These are phyloP conservation scores for Bedellia somnulentella DNA, from an alignment of 2,888 invertebrate genomes.

Conservation along the genomic window DNA sequence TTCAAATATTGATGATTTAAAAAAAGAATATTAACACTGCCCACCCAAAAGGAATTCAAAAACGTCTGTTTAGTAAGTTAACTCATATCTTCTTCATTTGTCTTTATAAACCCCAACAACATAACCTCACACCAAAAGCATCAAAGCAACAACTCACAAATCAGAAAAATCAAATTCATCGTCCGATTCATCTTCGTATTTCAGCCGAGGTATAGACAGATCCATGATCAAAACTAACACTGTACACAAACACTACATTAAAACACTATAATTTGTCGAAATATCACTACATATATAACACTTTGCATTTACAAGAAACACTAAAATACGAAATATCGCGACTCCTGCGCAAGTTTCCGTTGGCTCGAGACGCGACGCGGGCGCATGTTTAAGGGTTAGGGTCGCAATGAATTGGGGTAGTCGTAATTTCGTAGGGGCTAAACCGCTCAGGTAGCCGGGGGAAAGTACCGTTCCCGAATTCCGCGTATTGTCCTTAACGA, in stretches of 20 bases:
- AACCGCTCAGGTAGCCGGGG: slow-evolving; percentile 37
- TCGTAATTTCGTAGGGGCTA: no score
- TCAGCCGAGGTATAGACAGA: slow-evolving; percentile 37
- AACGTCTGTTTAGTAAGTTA: no score
- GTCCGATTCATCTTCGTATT: slow-evolving; percentile 27
- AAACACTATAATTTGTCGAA: no score
- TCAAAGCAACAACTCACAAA: slow-evolving; percentile 19
- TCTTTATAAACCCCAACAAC: no score
- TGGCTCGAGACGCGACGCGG: slow-evolving; percentile 21
- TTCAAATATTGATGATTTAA: no score
- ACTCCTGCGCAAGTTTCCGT: slow-evolving; percentile 1
- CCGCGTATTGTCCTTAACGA: slow-evolving; percentile 27
- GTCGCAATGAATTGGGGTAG: slow-evolving; percentile 13
- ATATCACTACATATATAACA: no score
- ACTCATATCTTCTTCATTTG: no score
- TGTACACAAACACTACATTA: not conserved
- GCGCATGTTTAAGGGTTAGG: slow-evolving; percentile 20
- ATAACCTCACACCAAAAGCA: no score
- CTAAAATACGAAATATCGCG: not conserved
- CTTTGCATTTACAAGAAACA: not conserved
- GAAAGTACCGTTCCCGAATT: slow-evolving; percentile 27
- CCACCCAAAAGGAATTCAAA: no score
- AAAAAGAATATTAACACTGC: no score
- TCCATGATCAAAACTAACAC: slow-evolving; percentile 22
- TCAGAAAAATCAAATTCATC: slow-evolving; percentile 25